These are phyloP conservation scores for Neoascia interrupta DNA, from an alignment of 2,888 invertebrate species.

Conservation along the genomic window DNA sequence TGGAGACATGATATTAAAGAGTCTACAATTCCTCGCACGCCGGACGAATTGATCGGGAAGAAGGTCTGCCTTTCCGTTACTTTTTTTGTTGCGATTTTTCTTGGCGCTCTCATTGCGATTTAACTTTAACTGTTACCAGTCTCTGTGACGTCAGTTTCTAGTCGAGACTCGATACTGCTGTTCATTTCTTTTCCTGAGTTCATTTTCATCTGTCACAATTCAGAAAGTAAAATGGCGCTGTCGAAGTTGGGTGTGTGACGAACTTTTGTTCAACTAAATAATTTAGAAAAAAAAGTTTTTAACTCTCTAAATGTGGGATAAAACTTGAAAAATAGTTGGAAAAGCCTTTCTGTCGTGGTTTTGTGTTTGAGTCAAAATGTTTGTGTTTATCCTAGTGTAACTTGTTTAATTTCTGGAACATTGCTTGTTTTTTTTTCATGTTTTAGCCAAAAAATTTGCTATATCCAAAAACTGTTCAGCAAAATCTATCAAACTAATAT, in stretches of 20 bases:
- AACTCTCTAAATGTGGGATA: slow-evolving; percentile 1
- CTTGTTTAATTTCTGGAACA: background rate
- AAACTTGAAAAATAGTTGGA: slow-evolving; percentile 69
- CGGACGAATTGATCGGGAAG: too few species aligned
- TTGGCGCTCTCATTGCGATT: too few species aligned
- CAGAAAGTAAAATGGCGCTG: slow-evolving; percentile 75
- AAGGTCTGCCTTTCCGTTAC: too few species aligned
- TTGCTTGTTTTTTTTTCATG: slow-evolving; percentile 4
- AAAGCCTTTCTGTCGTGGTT: slow-evolving; percentile 17
- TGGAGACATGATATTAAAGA: too few species aligned
- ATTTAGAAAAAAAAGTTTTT: slow-evolving; percentile 23
- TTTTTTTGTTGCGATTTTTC: too few species aligned
- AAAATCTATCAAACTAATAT: too few species aligned
- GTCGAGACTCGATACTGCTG: too few species aligned
- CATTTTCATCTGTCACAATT: slow-evolving; percentile 34
- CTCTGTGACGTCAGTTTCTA: too few species aligned
- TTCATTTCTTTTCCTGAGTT: too few species aligned
- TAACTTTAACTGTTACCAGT: too few species aligned
- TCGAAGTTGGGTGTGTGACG: slow-evolving; percentile 71
- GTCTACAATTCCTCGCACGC: too few species aligned
- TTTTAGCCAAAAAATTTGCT: background rate
- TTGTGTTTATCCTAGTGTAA: slow-evolving; percentile 1
- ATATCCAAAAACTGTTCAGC: too few species aligned
- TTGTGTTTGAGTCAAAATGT: slow-evolving; percentile 7
- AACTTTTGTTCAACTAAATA: slow-evolving; percentile 30